A percentile compares a stretch with the other conserved stretches of the same genome.
Evolutionary conservation across 2,113 vertebrate species (phyloP).

Genomic region (Cynocephalus volans): DNA sequence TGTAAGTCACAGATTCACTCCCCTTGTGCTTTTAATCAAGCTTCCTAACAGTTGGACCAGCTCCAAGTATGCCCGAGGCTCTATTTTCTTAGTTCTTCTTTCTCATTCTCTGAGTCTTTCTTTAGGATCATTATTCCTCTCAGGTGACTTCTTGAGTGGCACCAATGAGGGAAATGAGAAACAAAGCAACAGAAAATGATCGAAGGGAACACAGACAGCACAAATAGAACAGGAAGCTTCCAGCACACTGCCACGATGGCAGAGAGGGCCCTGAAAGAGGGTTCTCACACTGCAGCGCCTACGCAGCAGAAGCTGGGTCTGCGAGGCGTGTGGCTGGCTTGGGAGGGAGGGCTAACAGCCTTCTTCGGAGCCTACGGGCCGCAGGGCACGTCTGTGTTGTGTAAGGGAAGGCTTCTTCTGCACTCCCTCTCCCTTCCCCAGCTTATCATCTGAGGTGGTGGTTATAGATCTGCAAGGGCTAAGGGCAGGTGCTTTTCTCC

Average conservation of each 20-base stretch:
- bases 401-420: background rate
- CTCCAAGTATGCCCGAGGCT: background rate
- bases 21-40: background rate
- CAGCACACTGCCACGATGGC: background rate
- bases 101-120: background rate
- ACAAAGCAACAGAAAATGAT: background rate
- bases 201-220: fast-evolving
- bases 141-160: background rate
- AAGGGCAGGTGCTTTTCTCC: background rate
- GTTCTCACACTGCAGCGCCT: fast-evolving
- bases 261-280: background rate
- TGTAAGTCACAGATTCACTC: background rate
- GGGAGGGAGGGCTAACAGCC: background rate
- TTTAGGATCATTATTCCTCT: background rate
- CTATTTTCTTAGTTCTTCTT: background rate
- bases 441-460: too few species aligned
- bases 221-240: background rate
- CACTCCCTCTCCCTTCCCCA: background rate
- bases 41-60: background rate
- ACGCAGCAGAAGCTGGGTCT: background rate
- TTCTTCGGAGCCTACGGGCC: fast-evolving
- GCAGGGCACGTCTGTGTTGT: background rate
- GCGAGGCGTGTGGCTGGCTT: background rate
- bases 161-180: background rate
- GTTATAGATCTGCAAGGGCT: background rate